phyloP scores from a whole-genome alignment of 1,140 invertebrate genomes.

The Odontomachus brunneus region DNA sequence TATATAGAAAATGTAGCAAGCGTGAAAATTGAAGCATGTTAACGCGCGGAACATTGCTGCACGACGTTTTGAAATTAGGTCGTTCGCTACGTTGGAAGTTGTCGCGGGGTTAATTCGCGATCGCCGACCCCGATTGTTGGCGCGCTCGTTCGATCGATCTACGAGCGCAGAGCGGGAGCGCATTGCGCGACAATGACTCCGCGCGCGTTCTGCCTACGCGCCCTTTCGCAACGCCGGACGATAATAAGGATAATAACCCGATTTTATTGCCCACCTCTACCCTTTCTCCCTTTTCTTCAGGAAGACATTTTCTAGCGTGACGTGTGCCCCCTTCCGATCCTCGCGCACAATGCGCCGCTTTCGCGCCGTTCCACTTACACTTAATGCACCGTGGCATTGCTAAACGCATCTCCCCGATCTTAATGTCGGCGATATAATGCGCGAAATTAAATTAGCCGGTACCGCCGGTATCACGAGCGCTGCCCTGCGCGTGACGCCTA shows the following conservation, averaged over 20 bases:
- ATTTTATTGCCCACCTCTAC: conserved; percentile 73
- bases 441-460: conserved; percentile 59
- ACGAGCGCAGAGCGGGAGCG: conserved; percentile 66
- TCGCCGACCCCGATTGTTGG: conserved; percentile 13
- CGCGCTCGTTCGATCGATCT: conserved; percentile 51
- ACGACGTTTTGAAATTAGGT: too few species aligned
- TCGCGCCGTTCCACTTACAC: conserved; percentile 67
- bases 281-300: conserved; percentile 69
- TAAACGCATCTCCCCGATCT: conserved; percentile 69
- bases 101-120: conserved; percentile 13
- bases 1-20: too few species aligned
- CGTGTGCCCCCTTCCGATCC: conserved; percentile 37
- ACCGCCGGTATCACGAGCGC: conserved; percentile 30
- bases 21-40: too few species aligned
- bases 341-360: conserved; percentile 56
- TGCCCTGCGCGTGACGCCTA: conserved; percentile 33
- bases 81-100: neutral
- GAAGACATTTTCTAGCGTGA: conserved; percentile 71
- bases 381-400: conserved; percentile 65
- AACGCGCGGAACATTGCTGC: too few species aligned
- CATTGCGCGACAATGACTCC: conserved; percentile 73
- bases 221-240: conserved; percentile 68
- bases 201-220: conserved; percentile 62
- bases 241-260: conserved; percentile 77
- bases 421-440: conserved; percentile 36